Evolutionary conservation across 2,888 invertebrate genomes (phyloP).

Genomic region (Brenthis daphne): DNA sequence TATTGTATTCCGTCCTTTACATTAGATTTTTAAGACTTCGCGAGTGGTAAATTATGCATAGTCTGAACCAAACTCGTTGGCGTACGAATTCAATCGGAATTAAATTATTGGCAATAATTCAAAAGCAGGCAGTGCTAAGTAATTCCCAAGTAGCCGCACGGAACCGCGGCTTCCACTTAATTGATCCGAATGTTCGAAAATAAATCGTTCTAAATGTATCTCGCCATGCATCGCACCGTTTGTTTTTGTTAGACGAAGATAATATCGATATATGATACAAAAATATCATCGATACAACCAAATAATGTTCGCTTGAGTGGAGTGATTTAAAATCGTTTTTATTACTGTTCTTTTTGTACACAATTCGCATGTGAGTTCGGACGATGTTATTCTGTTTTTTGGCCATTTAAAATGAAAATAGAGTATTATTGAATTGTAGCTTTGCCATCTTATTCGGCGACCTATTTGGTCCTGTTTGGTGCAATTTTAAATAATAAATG

Average conservation of each 20-base stretch:
- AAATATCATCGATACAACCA: conserved; percentile 35
- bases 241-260: conserved; percentile 22
- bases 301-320: conserved; percentile 26
- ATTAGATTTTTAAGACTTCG: not conserved
- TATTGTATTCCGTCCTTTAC: conserved; percentile 13
- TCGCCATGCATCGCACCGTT: conserved; percentile 12
- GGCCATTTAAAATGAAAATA: conserved; percentile 34
- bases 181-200: conserved; percentile 31
- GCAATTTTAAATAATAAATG: not conserved
- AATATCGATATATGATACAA: conserved; percentile 32
- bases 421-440: conserved; percentile 11
- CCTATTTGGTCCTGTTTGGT: not conserved
- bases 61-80: conserved; percentile 24
- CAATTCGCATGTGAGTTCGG: conserved; percentile 27
- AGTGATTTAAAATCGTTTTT: conserved; percentile 30
- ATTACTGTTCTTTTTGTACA: conserved; percentile 29
- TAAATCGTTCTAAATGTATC: conserved; percentile 18
- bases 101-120: conserved; percentile 40
- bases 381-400: conserved; percentile 30
- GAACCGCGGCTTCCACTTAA: conserved; percentile 28
- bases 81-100: conserved; percentile 36
- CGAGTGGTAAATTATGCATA: conserved; percentile 24
- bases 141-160: conserved; percentile 25
- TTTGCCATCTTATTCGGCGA: not conserved
- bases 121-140: conserved; percentile 38